phyloP scores from a whole-genome alignment of 2,888 invertebrate species.

The Scaptomyza caliginosa region DNA sequence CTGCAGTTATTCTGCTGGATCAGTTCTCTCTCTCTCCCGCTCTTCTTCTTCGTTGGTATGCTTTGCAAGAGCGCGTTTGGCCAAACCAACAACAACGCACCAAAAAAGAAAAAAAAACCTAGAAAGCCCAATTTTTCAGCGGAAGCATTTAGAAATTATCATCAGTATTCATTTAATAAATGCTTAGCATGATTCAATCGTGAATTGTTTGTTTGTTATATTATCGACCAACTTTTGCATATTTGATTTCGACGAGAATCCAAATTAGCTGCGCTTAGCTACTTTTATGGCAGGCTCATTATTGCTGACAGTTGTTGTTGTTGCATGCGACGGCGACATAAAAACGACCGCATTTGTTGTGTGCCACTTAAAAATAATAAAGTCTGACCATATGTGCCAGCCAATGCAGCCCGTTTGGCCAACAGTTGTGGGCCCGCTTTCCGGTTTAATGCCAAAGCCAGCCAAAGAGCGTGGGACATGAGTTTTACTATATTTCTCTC shows the following conservation, averaged over 20 bases:
- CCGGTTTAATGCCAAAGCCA: conserved; percentile 34
- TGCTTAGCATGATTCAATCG: not conserved
- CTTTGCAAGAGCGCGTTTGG: conserved; percentile 15
- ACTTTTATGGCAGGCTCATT: conserved; percentile 18
- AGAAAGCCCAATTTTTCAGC: too few relatives aligned
- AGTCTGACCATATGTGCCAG: conserved; percentile 54
- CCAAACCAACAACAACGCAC: conserved; percentile 12
- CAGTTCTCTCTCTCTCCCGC: not conserved
- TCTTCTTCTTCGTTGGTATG: not conserved
- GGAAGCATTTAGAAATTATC: not conserved
- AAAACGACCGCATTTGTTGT: conserved; percentile 41
- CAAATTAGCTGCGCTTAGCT: conserved; percentile 4
- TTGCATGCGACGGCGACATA: conserved; percentile 55
- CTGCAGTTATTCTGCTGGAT: not conserved
- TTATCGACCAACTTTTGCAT: conserved; percentile 12
- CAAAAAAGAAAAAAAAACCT: too few relatives aligned
- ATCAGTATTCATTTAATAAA: not conserved
- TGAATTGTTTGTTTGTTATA: not conserved
- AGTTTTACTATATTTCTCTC: too few relatives aligned
- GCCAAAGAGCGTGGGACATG: conserved; percentile 49
- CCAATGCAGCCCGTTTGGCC: conserved; percentile 35
- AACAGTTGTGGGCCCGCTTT: conserved; percentile 39
- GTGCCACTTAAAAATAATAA: conserved; percentile 42
- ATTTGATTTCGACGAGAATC: conserved; percentile 1
- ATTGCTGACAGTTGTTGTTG: conserved; percentile 18